Conservation (phyloP, 2,888 invertebrate species). For the Thecocarcelia acutangulata region DNA sequence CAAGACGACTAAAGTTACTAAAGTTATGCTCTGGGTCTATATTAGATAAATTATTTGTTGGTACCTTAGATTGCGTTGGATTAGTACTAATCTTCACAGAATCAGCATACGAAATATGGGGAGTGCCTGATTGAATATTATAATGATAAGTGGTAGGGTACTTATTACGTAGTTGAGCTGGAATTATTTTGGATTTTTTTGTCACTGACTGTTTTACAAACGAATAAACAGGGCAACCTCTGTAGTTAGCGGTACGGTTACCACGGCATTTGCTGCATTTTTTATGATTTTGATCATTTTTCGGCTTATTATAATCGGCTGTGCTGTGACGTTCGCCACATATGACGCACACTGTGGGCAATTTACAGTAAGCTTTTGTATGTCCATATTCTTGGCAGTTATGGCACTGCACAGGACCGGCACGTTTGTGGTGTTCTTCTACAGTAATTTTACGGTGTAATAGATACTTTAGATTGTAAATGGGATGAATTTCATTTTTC, state of each 20-base stretch:
- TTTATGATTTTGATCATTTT: background rate
- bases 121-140: background rate
- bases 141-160: background rate
- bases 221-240: background rate
- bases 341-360: background rate
- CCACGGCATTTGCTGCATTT: constrained; percentile 7
- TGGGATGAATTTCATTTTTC: no score
- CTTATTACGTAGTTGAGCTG: background rate
- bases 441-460: background rate
- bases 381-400: constrained; percentile 18
- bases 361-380: background rate
- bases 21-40: background rate
- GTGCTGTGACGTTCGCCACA: no score
- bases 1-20: background rate
- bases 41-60: background rate
- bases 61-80: background rate
- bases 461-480: no score
- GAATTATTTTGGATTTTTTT: background rate
- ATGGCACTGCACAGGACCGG: background rate
- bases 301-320: background rate
- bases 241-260: constrained; percentile 12
- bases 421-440: background rate
- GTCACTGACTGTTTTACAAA: background rate
- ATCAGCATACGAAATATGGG: background rate
- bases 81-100: background rate